Conservation (phyloP, 2,888 invertebrate genomes). For the Tachina grossa region DNA sequence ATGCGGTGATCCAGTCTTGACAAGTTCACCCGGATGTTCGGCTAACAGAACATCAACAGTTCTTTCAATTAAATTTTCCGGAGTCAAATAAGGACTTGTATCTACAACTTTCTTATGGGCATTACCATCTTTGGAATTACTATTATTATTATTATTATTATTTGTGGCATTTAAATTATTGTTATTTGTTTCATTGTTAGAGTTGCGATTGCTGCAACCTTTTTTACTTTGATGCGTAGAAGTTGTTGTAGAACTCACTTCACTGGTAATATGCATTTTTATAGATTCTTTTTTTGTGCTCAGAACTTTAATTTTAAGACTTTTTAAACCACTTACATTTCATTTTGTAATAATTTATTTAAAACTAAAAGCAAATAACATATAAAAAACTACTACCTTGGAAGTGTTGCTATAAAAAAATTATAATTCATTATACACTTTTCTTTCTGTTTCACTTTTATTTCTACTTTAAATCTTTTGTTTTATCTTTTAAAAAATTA, state of each 20-base stretch:
- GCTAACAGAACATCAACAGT: conserved; percentile 92
- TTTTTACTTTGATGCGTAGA: conserved; percentile 66
- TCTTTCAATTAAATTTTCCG: conserved; percentile 91
- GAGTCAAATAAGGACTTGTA: conserved; percentile 86
- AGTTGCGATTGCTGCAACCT: conserved; percentile 53
- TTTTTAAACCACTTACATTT: not conserved
- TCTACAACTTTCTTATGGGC: conserved; percentile 78
- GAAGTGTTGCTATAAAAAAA: conserved; percentile 52
- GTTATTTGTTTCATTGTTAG: conserved; percentile 72
- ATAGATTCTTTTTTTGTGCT: conserved; percentile 34
- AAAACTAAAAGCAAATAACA: not conserved
- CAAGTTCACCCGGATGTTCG: conserved; percentile 95
- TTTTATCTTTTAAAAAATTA: conserved; percentile 21
- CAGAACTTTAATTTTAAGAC: conserved; percentile 1
- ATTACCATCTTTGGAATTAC: conserved; percentile 74
- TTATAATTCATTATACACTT: conserved; percentile 37
- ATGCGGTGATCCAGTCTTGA: conserved; percentile 97
- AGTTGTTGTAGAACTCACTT: conserved; percentile 89
- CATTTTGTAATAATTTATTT: not conserved
- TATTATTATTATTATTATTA: conserved; percentile 76
- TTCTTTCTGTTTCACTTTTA: conserved; percentile 5
- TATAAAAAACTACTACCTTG: no score
- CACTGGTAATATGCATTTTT: conserved; percentile 91
- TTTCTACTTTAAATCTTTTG: not conserved
- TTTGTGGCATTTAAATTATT: conserved; percentile 75